Base-by-base conservation (phyloP, 2,888 invertebrate species). In the Litoditis marina region DNA sequence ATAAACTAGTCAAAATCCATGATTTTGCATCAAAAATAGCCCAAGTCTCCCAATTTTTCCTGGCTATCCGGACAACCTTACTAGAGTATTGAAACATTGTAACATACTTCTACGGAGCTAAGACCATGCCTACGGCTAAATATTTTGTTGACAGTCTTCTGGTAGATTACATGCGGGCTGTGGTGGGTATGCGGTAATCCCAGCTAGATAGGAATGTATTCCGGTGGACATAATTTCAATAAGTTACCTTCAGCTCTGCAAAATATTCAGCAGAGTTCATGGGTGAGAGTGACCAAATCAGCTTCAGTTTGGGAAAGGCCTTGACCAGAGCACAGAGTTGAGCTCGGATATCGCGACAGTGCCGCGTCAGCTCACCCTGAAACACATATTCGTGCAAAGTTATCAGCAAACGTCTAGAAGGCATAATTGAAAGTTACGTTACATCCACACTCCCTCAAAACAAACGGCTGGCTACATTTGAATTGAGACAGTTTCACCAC, bases 251-350 rank as follows among this genome's bases (percentile, higher is more conserved):
- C 0, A 95, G 86, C 84, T 95, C 93, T 82, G 93, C 91, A 85
- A 96, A 95, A 51, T 96, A 86, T 84, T 96, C 94, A 0, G 94
- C 93, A 0, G 94, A 92, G 42, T 94, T 94, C 84, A 92, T 91
- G 0, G 96, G 94, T 83, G 91, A 92, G 2, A 93, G 92, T 13
- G 94, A 94, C 96, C 96, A 96, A 36, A 96, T 90, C 8, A 96
- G 86, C 74, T 92, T 90, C 68, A 98, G 86, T 78, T 90, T 89
- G 1, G 96, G 95, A 85, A 96, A 95, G 83, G 94, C 92, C 74
- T 96, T 86, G 0, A 96, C 94, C n/a, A 98, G 87, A 36, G 96
- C 86, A 74, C 94, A 90, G 58, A 98, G 85, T 8, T 75, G 64
- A 19, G 68, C 60, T 19, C 81, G 74, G 30, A 78, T 76, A 19